phyloP scores from a whole-genome alignment of 2,888 invertebrate genomes.

The Neuroscelio doddi region DNA sequence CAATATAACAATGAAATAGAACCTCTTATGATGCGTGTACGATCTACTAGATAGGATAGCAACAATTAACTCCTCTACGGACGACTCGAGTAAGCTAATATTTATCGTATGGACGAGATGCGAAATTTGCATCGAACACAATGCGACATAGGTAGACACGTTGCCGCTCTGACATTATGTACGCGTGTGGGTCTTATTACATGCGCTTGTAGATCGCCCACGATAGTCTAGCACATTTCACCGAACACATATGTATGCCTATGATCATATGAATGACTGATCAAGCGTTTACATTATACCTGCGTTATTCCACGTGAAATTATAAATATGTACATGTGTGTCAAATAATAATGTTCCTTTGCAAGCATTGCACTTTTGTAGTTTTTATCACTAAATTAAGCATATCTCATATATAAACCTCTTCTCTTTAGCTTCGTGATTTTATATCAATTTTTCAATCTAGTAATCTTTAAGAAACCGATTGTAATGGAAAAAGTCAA shows the following conservation, averaged over 20 bases:
- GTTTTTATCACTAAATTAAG: too few species aligned
- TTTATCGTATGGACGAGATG: conserved; percentile 45
- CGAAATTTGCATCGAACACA: conserved; percentile 50
- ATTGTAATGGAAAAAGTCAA: too few species aligned
- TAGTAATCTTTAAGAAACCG: too few species aligned
- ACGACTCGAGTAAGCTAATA: conserved; percentile 44
- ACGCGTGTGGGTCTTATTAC: conserved; percentile 47
- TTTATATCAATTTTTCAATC: neutral
- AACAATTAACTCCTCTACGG: conserved; percentile 40
- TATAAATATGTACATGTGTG: conserved; percentile 14
- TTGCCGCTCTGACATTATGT: conserved; percentile 43
- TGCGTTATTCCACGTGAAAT: conserved; percentile 16
- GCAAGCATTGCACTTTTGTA: too few species aligned
- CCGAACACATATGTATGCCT: conserved; percentile 23
- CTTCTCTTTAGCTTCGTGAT: neutral
- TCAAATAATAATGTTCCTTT: too few species aligned
- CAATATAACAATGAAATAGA: too few species aligned
- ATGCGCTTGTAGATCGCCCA: conserved; percentile 49
- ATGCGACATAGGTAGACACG: conserved; percentile 46
- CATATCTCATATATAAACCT: too few species aligned
- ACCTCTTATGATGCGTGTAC: conserved; percentile 36
- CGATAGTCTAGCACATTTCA: conserved; percentile 42
- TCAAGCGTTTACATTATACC: conserved; percentile 18
- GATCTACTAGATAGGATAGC: conserved; percentile 36
- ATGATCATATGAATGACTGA: conserved; percentile 30